Base-by-base conservation (phyloP, 92 coral and sea anemone genomes). In the Actinernus sp. region DNA sequence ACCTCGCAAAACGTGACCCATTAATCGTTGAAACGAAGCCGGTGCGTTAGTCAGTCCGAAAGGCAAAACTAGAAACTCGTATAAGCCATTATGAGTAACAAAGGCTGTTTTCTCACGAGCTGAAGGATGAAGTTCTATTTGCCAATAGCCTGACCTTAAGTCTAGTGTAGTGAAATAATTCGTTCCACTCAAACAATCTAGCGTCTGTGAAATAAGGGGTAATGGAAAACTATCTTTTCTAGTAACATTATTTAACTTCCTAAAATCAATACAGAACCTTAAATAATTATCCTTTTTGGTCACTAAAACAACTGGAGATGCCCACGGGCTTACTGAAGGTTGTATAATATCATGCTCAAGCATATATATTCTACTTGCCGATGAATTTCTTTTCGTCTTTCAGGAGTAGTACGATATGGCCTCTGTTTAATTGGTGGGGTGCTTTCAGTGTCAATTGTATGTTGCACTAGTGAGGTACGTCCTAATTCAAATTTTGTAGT, bases 361-460 rank as follows among this genome's bases (percentile, higher is more conserved):
- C 73, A 71, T 73, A n/a, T n/a, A 11, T 80, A 63, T 13, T 56
- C 31, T 5, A 71, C 74, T 29, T 77, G 83, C 11, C 62, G 9
- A 16, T 68, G 63, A 31, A 83, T 83, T 41, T 75, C 71, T 30
- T 37, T 36, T 22, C 65, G 63, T 5, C 53, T 63, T 10, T 52
- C 49, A 0, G 88, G 83, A 3, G 82, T 41, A 1, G 83, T 63
- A 1, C 74, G 61, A 75, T 61, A 83, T 14, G 79, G 74, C 22
- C 79, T 38, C 16, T 68, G 72, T 18, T 55, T 33, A 54, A 76
- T 75, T 3, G 90, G 76, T 0, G 31, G 21, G 16, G 48, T 40
- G 11, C 44, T 63, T n/a, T n/a, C n/a, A n/a, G n/a, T n/a, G n/a
- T n/a, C n/a, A n/a, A n/a, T n/a, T n/a, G n/a, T n/a, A n/a, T n/a